These are phyloP conservation scores for Lagopus muta DNA, from an alignment of 2,113 vertebrate species.

Conservation along the genomic window DNA sequence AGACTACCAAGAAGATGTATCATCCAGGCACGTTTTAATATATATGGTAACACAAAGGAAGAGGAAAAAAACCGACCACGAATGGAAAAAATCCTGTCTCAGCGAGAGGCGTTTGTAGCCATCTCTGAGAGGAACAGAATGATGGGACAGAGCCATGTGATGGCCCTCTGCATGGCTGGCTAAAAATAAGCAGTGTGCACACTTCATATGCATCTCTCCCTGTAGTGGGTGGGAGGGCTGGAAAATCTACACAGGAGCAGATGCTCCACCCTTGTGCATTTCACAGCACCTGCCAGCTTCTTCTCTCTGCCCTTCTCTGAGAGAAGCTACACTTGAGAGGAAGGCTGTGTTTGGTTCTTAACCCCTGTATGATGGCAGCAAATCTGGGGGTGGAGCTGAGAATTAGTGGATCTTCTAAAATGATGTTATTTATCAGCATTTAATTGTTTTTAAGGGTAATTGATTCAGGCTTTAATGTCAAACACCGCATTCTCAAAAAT, in stretches of 20 bases:
- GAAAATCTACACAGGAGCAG: conserved; percentile 8
- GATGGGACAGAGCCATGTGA: not conserved
- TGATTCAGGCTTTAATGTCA: not conserved
- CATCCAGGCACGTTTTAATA: not conserved
- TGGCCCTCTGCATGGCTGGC: not conserved
- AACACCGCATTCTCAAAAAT: not conserved
- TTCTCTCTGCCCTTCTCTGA: not conserved
- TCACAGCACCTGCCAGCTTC: not conserved
- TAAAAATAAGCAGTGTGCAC: conserved; percentile 9
- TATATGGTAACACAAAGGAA: not conserved
- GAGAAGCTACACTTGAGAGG: not conserved
- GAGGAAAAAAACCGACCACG: accelerated
- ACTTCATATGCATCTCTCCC: not conserved
- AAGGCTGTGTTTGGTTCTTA: not conserved
- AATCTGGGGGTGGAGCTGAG: not conserved
- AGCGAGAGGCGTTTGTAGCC: not conserved
- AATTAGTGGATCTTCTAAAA: not conserved
- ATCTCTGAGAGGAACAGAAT: not conserved
- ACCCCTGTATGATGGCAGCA: not conserved
- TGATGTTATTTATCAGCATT: not conserved
- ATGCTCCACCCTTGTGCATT: not conserved
- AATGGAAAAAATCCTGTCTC: not conserved
- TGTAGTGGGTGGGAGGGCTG: conserved; percentile 1
- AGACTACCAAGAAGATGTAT: not conserved
- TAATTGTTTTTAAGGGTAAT: not conserved